Percentiles rank a stretch among this genome's conserved stretches.
These are phyloP conservation scores for Mesoclemmys tuberculata DNA, from an alignment of 2,113 vertebrate species.

Conservation along the genomic window DNA sequence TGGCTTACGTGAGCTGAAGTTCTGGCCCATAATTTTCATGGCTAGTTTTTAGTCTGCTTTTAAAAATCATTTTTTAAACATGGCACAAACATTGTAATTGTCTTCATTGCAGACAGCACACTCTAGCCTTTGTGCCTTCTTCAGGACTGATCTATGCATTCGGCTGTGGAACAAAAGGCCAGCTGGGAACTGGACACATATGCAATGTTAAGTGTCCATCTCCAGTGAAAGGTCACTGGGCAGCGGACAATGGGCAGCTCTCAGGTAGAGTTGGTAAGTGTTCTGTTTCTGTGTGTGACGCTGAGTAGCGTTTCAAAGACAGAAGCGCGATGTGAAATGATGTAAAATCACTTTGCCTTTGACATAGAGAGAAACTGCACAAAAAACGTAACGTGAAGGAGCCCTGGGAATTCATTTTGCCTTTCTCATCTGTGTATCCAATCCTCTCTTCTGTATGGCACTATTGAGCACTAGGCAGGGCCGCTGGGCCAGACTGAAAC, in stretches of 20 bases:
- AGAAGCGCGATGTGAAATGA: background rate
- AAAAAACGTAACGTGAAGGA: background rate
- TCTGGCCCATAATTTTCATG: background rate
- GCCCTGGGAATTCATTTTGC: background rate
- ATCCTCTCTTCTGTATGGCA: background rate
- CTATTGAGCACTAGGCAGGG: background rate
- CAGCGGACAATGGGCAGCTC: slow-evolving; percentile 78
- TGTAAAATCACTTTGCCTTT: background rate
- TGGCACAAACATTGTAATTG: background rate
- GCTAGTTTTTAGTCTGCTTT: background rate
- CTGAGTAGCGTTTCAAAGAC: background rate
- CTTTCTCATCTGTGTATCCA: background rate
- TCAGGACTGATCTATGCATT: slow-evolving; percentile 95
- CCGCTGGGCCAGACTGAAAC: background rate
- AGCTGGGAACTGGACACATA: slow-evolving; percentile 89
- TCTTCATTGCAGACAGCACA: slow-evolving; percentile 88
- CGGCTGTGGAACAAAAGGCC: slow-evolving; percentile 92
- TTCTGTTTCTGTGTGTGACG: accelerated
- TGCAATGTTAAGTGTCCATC: slow-evolving; percentile 87
- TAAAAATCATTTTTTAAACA: background rate
- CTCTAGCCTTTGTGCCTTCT: slow-evolving; percentile 94
- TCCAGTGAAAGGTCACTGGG: slow-evolving; percentile 86
- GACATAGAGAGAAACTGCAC: background rate
- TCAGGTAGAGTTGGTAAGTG: slow-evolving; percentile 83
- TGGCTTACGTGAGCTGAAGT: background rate